phyloP scores from a whole-genome alignment of 92 coral and sea anemone genomes.

The Anthopleura xanthogrammica region DNA sequence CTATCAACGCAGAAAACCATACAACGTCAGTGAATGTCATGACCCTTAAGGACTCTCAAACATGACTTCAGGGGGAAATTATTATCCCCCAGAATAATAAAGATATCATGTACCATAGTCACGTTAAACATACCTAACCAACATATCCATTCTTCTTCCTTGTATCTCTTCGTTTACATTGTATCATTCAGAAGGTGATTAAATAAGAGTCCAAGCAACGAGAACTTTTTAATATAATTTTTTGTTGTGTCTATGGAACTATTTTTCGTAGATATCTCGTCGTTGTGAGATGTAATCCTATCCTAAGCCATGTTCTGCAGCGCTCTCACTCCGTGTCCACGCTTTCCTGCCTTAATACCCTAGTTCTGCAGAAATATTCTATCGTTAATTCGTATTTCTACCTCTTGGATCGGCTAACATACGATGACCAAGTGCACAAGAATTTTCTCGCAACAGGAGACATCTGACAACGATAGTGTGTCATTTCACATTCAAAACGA shows the following conservation, averaged over 20 bases:
- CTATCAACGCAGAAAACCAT: slow-evolving; percentile 24
- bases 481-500: not conserved
- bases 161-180: not conserved
- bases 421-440: slow-evolving; percentile 2
- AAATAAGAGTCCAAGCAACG: not conserved
- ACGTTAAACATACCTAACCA: slow-evolving; percentile 25
- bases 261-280: not conserved
- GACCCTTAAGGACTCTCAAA: slow-evolving; percentile 40
- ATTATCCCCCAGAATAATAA: slow-evolving; percentile 30
- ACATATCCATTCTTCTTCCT: not conserved
- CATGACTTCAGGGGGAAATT: slow-evolving; percentile 28
- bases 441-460: not conserved
- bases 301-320: not conserved
- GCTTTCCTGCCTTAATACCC: slow-evolving; percentile 1
- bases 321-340: slow-evolving; percentile 1
- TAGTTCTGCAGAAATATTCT: not conserved
- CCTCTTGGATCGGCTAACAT: not conserved
- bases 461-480: not conserved
- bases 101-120: slow-evolving; percentile 34
- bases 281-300: not conserved
- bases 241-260: not conserved
- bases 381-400: not conserved
- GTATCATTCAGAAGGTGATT: not conserved
- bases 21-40: slow-evolving; percentile 40
- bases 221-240: not conserved